Evolutionary conservation across 2,888 invertebrate genomes (phyloP), one percentile per base, ranked within the genome.

Genomic region (Empis stercorea): DNA sequence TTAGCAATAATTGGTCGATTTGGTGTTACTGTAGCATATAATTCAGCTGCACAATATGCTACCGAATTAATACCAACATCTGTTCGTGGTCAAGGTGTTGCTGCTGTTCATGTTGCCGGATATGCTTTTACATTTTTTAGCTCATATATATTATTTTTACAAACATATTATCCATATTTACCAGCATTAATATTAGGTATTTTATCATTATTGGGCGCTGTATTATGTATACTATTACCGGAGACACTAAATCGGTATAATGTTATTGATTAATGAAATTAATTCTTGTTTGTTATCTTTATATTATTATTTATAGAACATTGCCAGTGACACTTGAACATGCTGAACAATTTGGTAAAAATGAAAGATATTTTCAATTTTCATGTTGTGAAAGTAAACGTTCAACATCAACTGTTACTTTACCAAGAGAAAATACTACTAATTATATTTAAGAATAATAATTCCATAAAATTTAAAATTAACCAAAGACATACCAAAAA

Each of bases 11-110:
- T 75, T 46, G 74, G 76, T 2, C 68, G 79, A 39, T 71, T 80
- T 47, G 73, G 73, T n/a, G 75, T 79, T 4, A 76, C 76, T 17
- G 71, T 77, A 7, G 77, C 78, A 13, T 79, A 78, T 58, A 79
- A 79, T 58, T 78, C 79, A 3, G 76, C 75, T 4, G 73, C 76
- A 4, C 80, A 80, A 57, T 80, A 79, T 56, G 77, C 78, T 17
- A 76, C 79, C 2, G 79, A 80, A 57, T 58, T 80, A 23, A 75
- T 79, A 47, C 79, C 80, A 14, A 79, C 79, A 2, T 75, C 74
- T 51, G 74, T 79, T 3, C 65, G 79, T 20, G 79, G 78, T 0
- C 78, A 78, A 57, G 79, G 78, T 11, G 75, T 79, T 23, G 74
- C 76, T 0, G 71, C 73, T 1, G 73, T 78, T 2, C 78, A 79